Percentiles rank a stretch among this genome's conserved stretches.
Evolutionary conservation across 1,140 invertebrate genomes (phyloP).

Genomic region (Penaeus indicus): DNA sequence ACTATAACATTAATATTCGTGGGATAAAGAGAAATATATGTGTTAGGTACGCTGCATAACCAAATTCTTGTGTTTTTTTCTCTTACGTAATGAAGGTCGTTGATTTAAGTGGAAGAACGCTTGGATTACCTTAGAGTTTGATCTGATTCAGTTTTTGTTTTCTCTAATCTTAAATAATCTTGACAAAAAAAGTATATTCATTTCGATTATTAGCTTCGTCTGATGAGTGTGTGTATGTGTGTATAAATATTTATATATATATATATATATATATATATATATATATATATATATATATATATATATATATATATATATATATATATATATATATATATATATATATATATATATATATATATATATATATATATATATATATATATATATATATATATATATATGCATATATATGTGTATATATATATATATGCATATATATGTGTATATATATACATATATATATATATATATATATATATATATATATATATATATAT

Average conservation of each 20-base stretch:
- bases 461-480: slow-evolving; percentile 14
- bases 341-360: slow-evolving; percentile 14
- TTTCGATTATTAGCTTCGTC: too few species aligned
- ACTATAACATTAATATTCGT: too few species aligned
- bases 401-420: slow-evolving; percentile 12
- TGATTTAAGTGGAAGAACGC: too few species aligned
- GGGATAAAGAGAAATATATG: too few species aligned
- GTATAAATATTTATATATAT: too few species aligned
- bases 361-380: slow-evolving; percentile 14
- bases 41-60: too few species aligned
- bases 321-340: slow-evolving; percentile 14
- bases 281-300: slow-evolving; percentile 14
- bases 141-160: too few species aligned
- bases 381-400: slow-evolving; percentile 14
- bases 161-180: too few species aligned
- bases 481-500: slow-evolving; percentile 14
- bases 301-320: slow-evolving; percentile 14
- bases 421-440: slow-evolving; percentile 13
- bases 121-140: too few species aligned
- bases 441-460: slow-evolving; percentile 12
- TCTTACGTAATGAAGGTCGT: too few species aligned
- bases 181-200: too few species aligned
- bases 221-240: slow-evolving; percentile 10
- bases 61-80: too few species aligned
- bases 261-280: slow-evolving; percentile 14